Base-by-base conservation (phyloP, 2,888 invertebrate genomes). In the Ametastegia equiseti region DNA sequence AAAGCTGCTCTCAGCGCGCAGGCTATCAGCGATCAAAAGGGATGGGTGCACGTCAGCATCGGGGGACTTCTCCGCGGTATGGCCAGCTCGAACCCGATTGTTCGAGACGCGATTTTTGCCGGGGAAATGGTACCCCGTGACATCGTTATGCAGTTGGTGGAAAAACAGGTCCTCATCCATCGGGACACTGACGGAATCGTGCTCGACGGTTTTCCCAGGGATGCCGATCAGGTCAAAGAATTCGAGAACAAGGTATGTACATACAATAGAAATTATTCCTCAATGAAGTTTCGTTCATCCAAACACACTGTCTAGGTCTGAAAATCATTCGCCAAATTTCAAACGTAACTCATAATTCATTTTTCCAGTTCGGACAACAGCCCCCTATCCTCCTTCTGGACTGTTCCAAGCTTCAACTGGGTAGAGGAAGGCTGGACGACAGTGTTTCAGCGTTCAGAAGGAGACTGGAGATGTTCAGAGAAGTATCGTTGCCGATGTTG, bases 181-280 rank as follows among this genome's bases (percentile, higher is more conserved):
- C 88, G 90, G 1, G 88, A 90, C 69, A 89, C 88, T 0, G 94
- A 94, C 57, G 98, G 98, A 3, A 95, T 98, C 82, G 94, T 99
- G 81, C 94, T 99, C 80, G 99, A 99, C 88, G 99, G 99, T 0
- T 99, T 97, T 91, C 99, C 99, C 0, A 93, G 99, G 81, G 98
- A 98, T 88, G 93, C 98, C 90, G 95, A 95, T 73, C 99, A 99
- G 93, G 96, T 97, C 85, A 94, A 95, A 79, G 94, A 95, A 88
- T 99, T 99, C 91, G 97, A 99, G 92, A 95, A 94, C 81, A 97
- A 97, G 95, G 98, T 98, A 88, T 81, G 84, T 63, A 89, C n/a
- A n/a, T n/a, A n/a, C n/a, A n/a, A n/a, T n/a, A n/a, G n/a, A n/a
- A n/a, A n/a, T n/a, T n/a, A n/a, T n/a, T n/a, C n/a, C n/a, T n/a